Percentiles rank a stretch among this genome's conserved stretches.
Conservation (phyloP, 2,113 vertebrate species). For the Solenodon paradoxus region DNA sequence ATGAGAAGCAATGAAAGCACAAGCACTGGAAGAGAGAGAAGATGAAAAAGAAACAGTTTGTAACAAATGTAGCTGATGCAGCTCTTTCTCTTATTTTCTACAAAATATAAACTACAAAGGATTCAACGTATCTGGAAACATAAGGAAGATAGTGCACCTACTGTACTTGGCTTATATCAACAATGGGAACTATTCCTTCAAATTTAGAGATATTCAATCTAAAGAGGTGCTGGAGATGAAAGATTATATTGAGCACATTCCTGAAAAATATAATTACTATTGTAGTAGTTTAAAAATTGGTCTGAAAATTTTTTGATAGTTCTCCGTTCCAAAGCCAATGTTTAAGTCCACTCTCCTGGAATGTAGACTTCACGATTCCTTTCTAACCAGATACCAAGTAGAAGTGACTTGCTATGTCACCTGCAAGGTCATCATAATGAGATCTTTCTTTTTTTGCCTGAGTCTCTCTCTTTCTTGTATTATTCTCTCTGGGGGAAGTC, state of each 20-base stretch:
- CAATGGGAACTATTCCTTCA: background rate
- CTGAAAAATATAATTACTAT: constrained; percentile 33
- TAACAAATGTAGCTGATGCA: background rate
- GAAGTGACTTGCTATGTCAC: background rate
- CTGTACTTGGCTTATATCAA: background rate
- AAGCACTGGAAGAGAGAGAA: background rate
- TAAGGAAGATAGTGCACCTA: background rate
- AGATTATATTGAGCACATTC: background rate
- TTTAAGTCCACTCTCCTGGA: background rate
- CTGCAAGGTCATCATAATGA: background rate
- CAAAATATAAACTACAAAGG: background rate
- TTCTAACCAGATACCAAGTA: background rate
- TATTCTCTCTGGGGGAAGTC: background rate
- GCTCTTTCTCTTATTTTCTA: background rate
- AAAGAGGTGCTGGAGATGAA: background rate
- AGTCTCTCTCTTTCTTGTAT: background rate
- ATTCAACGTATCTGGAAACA: background rate
- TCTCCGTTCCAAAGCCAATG: background rate
- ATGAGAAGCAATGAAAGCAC: background rate
- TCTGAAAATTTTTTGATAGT: constrained; percentile 30
- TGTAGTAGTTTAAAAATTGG: constrained; percentile 19
- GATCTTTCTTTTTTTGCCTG: background rate
- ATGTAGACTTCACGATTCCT: background rate
- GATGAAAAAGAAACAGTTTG: background rate
- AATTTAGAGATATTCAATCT: background rate